These are phyloP conservation scores for Tamias sibiricus DNA, from an alignment of 2,113 vertebrate species.

Conservation along the genomic window DNA sequence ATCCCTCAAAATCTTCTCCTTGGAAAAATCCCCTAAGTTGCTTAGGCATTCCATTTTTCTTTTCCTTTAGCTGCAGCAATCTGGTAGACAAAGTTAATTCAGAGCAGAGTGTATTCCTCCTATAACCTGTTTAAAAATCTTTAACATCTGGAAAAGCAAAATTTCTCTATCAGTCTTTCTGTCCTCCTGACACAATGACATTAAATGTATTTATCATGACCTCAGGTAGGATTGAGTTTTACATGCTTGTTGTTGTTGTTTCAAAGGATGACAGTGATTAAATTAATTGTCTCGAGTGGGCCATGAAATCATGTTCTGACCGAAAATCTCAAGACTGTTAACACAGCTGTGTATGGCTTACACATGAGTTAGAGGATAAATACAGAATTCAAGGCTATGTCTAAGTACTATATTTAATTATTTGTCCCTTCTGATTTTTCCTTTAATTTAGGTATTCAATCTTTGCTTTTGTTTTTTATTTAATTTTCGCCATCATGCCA, in stretches of 20 bases:
- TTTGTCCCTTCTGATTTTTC: neutral
- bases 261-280: neutral
- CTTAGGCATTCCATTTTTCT: constrained; percentile 62
- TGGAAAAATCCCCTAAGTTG: constrained; percentile 64
- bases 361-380: neutral
- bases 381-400: neutral
- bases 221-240: neutral
- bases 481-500: neutral
- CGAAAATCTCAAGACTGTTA: neutral
- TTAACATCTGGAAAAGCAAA: constrained; percentile 16
- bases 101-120: neutral
- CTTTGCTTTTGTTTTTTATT: no score
- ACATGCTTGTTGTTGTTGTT: neutral
- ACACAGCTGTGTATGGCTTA: neutral
- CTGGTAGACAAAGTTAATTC: constrained; percentile 34
- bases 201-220: neutral
- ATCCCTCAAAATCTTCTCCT: constrained; percentile 69
- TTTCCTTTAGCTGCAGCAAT: constrained; percentile 64
- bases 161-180: neutral
- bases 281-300: neutral
- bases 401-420: neutral
- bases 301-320: neutral
- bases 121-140: constrained; percentile 35
- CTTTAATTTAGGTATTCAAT: neutral
- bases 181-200: neutral